Conservation (phyloP, 2,797 vertebrate species). For the Falco concolor region DNA sequence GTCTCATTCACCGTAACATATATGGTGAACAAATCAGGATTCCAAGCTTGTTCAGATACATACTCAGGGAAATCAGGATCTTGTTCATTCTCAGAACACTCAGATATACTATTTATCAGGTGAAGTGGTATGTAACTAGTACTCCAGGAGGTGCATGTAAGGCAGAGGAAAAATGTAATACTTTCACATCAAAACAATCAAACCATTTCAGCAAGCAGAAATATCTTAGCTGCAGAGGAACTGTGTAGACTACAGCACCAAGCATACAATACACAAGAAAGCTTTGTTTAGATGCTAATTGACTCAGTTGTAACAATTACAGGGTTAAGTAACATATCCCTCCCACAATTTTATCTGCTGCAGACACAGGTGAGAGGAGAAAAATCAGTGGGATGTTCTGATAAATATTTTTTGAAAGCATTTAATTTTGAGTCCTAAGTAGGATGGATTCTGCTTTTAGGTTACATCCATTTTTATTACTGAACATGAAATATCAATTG, state of each 20-base stretch:
- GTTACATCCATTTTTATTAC: not conserved
- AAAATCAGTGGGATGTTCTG: slow-evolving; percentile 27
- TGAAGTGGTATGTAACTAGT: not conserved
- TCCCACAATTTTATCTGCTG: slow-evolving; percentile 57
- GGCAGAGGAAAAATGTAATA: not conserved
- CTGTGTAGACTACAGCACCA: not conserved
- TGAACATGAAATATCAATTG: slow-evolving; percentile 19
- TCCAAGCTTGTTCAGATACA: not conserved
- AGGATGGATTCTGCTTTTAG: slow-evolving; percentile 3
- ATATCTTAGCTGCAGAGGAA: not conserved
- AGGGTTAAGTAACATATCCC: slow-evolving; percentile 54
- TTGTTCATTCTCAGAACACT: not conserved
- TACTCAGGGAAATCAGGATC: not conserved
- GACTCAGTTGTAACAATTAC: slow-evolving; percentile 60
- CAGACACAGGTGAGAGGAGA: slow-evolving; percentile 29
- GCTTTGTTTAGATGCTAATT: slow-evolving; percentile 70
- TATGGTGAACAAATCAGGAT: not conserved
- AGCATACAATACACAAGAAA: not conserved
- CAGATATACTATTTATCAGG: not conserved
- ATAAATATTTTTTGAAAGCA: slow-evolving; percentile 6
- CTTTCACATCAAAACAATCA: not conserved
- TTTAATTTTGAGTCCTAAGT: not conserved
- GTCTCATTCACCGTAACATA: fast-evolving
- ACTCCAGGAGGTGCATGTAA: not conserved
- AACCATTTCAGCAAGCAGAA: not conserved